These are phyloP conservation scores for Oryzias dopingdopingensis DNA, from an alignment of 2,797 vertebrate species.

Conservation along the genomic window DNA sequence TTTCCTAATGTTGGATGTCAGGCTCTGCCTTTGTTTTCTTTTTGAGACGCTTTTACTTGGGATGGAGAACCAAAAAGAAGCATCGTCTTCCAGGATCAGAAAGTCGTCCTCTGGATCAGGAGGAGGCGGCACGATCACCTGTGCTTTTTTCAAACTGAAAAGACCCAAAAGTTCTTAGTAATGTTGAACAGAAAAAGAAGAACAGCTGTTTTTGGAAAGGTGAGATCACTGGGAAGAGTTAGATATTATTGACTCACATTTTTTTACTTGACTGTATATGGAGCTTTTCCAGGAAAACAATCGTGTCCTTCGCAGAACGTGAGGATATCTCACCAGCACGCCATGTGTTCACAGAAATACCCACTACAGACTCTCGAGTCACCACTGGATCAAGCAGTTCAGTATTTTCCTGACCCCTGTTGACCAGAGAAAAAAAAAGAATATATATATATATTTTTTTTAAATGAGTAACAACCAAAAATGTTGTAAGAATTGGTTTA, in stretches of 20 bases:
- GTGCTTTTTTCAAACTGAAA: constrained; percentile 47
- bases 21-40: constrained; percentile 30
- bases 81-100: constrained; percentile 73
- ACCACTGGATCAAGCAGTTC: neutral
- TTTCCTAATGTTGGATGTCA: constrained; percentile 31
- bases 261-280: constrained; percentile 38
- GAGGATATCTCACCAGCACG: constrained; percentile 1
- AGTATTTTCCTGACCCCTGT: constrained; percentile 12
- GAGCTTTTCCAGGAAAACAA: constrained; percentile 65
- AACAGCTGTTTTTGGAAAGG: neutral
- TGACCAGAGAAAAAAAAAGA: neutral
- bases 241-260: constrained; percentile 50
- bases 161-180: neutral
- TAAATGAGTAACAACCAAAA: neutral
- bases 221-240: neutral
- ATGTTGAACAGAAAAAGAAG: neutral
- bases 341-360: neutral
- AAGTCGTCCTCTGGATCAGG: constrained; percentile 74
- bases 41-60: constrained; percentile 47
- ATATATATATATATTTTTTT: no score
- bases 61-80: constrained; percentile 60
- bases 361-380: constrained; percentile 8
- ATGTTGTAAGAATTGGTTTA: neutral
- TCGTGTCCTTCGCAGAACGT: constrained; percentile 23
- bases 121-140: constrained; percentile 29